These are phyloP conservation scores for Eira barbara DNA, from an alignment of 2,113 vertebrate species.

Conservation along the genomic window DNA sequence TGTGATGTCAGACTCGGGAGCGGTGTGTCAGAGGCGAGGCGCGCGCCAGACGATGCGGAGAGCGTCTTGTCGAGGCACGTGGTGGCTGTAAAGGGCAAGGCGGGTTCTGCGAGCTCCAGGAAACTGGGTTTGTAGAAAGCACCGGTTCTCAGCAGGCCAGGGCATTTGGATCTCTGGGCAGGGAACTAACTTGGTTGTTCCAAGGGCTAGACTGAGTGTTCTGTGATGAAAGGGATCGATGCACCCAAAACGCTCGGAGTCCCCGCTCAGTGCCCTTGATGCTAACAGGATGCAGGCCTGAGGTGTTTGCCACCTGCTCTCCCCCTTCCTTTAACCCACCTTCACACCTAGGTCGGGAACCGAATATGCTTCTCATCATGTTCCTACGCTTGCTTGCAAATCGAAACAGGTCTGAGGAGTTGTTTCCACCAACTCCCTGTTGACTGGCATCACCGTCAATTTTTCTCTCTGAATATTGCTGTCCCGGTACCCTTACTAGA, in stretches of 20 bases:
- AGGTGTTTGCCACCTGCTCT: not conserved
- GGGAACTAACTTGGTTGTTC: not conserved
- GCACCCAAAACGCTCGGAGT: not conserved
- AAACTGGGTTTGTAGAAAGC: not conserved
- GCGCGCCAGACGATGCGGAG: accelerated
- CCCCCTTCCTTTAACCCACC: not conserved
- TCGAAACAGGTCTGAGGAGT: not conserved
- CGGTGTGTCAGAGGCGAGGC: not conserved
- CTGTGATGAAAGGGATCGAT: not conserved
- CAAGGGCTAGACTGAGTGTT: not conserved
- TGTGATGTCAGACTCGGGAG: not conserved
- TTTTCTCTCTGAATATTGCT: not conserved
- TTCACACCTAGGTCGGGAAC: not conserved
- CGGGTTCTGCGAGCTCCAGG: not conserved
- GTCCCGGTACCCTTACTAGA: not conserved
- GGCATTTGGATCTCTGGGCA: not conserved
- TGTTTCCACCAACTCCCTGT: not conserved
- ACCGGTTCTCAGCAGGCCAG: not conserved
- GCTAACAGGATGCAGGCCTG: too few species aligned
- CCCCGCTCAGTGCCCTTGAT: too few species aligned
- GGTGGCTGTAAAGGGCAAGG: not conserved
- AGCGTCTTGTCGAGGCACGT: not conserved
- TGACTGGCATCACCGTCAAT: not conserved
- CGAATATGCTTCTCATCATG: not conserved
- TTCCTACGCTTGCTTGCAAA: not conserved